Evolutionary conservation across 2,113 vertebrate genomes (phyloP).

Genomic region (Serinus canaria): DNA sequence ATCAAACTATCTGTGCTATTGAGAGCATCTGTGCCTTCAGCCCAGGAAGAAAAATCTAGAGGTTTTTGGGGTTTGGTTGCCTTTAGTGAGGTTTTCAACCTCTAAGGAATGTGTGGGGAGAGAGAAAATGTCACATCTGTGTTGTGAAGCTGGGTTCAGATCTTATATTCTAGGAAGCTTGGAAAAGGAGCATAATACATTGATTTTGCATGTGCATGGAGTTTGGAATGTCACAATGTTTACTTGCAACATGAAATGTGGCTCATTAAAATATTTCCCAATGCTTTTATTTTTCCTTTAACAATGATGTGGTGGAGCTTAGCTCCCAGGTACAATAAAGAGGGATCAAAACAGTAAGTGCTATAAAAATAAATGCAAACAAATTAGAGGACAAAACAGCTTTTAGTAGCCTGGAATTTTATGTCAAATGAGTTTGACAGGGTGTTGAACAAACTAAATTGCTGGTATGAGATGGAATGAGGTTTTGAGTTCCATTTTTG

Average conservation of each 20-base stretch:
- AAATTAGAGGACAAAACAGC: background rate
- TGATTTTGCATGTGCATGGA: background rate
- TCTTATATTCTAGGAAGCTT: background rate
- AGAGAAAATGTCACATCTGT: background rate
- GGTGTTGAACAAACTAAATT: slow-evolving; percentile 49
- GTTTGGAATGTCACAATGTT: background rate
- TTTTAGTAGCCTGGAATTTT: slow-evolving; percentile 37
- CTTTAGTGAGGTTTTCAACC: background rate
- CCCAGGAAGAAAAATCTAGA: background rate
- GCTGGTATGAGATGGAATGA: slow-evolving; percentile 25
- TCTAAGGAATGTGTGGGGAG: background rate
- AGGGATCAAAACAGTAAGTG: background rate
- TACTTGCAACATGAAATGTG: background rate
- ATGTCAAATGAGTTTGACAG: slow-evolving; percentile 35
- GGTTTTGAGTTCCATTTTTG: background rate
- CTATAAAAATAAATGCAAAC: background rate
- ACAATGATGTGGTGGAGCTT: background rate
- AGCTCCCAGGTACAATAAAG: background rate
- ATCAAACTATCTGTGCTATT: background rate
- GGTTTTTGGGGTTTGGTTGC: background rate
- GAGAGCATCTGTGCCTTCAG: background rate
- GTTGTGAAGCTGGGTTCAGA: background rate
- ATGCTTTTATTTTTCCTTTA: background rate
- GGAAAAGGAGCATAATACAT: background rate
- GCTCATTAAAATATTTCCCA: background rate